Conservation (phyloP, 2,888 invertebrate species). For the Mythimna impura region DNA sequence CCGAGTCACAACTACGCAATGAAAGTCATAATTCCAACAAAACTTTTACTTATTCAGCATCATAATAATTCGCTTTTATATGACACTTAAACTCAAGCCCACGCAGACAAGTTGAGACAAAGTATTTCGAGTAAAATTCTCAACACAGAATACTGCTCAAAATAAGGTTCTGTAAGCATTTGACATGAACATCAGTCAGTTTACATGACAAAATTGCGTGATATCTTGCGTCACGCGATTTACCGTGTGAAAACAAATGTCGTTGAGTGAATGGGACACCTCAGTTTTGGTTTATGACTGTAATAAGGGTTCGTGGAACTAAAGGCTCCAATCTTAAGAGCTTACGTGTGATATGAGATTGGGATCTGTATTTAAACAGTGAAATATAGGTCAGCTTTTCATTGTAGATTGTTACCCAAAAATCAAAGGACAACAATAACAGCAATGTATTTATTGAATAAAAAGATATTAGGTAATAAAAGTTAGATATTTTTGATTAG, state of each 20-base stretch:
- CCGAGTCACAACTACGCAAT: conserved; percentile 15
- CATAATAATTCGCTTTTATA: conserved; percentile 39
- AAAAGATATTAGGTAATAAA: background rate
- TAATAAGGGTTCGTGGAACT: conserved; percentile 37
- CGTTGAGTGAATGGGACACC: conserved; percentile 44
- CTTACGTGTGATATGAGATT: conserved; percentile 36
- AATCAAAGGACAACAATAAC: too few relatives aligned
- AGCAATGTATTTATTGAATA: too few relatives aligned
- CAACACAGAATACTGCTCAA: conserved; percentile 18
- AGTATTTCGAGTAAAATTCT: conserved; percentile 36
- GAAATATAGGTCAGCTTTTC: background rate
- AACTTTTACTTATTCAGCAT: conserved; percentile 38
- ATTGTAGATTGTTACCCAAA: too few relatives aligned
- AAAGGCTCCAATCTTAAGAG: conserved; percentile 36
- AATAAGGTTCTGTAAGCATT: conserved; percentile 42
- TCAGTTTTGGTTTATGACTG: conserved; percentile 50
- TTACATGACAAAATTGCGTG: conserved; percentile 50
- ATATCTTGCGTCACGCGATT: conserved; percentile 54
- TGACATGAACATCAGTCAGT: conserved; percentile 48
- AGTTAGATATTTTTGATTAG: background rate
- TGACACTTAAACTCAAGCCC: conserved; percentile 40
- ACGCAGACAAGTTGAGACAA: conserved; percentile 25
- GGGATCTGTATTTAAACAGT: conserved; percentile 24
- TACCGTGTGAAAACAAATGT: conserved; percentile 48
- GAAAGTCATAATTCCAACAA: conserved; percentile 18